Base-by-base conservation (phyloP, 2,113 vertebrate genomes). In the Osmerus eperlanus region DNA sequence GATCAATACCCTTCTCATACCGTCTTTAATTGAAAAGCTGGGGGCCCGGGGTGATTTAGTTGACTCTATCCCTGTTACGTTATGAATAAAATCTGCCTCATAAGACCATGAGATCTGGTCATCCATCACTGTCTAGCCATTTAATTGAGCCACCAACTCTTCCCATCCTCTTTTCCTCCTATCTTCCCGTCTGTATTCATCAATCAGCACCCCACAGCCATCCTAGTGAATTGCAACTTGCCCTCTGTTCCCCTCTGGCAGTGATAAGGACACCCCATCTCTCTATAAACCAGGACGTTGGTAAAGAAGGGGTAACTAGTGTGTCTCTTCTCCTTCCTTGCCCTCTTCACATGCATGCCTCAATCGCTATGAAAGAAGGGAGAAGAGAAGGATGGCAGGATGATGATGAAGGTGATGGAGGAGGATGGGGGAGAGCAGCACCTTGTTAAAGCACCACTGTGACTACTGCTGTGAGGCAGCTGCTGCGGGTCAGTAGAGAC, bases 11-110 rank as follows among this genome's bases (percentile, higher is more conserved):
- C 62, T 29, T 23, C 73, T 81, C 70, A 76, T 61, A 78, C 61
- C 73, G 78, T 76, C 60, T 84, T 80, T 89, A 90, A 90, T 90
- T 91, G 86, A 90, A 91, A 84, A 65, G 64, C 87, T 72, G 56
- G 8, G 60, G 76, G 84, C 83, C 79, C 60, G 47, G 54, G 85
- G 81, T 86, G 77, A 81, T 85, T 82, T 76, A 79, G 74, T 67
- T 71, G 66, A 60, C 66, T 3, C n/a, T 56, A 56, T 56, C n/a
- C 54, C 14, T 56, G 54, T 56, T 56, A n/a, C 54, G 15, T 56
- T 56, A 56, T 56, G 54, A 56, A 56, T 56, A 56, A n/a, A 56
- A 56, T 56, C 54, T 56, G 54, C 14, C 14, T 56, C n/a, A 56
- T 15, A 56, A 56, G n/a, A n/a, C 15, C 15, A 56, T 15, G 9